Conservation (phyloP, 2,797 vertebrate genomes). For the Chaetodon trifasciatus region DNA sequence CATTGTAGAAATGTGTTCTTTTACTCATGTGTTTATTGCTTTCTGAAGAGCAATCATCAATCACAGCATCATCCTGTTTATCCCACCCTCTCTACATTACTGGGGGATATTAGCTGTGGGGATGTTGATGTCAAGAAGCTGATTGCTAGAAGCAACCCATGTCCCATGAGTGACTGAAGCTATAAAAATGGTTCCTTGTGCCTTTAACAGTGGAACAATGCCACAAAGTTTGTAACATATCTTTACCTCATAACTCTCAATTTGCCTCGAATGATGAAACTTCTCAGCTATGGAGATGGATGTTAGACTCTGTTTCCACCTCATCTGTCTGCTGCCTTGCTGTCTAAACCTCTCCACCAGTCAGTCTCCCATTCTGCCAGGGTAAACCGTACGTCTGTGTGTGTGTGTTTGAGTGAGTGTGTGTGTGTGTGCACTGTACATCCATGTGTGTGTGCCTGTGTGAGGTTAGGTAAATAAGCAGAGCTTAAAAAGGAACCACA, state of each 20-base stretch:
- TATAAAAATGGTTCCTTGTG: constrained; percentile 50
- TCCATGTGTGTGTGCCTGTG: constrained; percentile 68
- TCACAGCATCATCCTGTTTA: background rate
- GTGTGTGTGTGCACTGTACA: constrained; percentile 20
- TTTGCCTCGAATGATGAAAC: constrained; percentile 80
- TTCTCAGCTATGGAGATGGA: constrained; percentile 80
- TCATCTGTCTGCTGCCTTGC: constrained; percentile 79
- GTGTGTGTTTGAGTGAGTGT: constrained; percentile 26
- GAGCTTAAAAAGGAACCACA: constrained; percentile 84
- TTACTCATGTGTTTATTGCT: background rate
- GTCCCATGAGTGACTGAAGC: constrained; percentile 17
- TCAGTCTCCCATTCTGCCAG: constrained; percentile 77
- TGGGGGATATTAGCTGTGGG: constrained; percentile 3
- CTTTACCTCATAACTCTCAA: constrained; percentile 79
- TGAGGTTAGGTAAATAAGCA: constrained; percentile 86
- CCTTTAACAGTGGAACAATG: constrained; percentile 59
- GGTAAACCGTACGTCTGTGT: constrained; percentile 68
- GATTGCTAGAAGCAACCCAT: background rate
- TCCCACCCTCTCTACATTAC: background rate
- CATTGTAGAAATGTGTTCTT: background rate
- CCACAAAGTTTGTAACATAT: constrained; percentile 69
- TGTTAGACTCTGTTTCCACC: constrained; percentile 81
- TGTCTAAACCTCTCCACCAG: constrained; percentile 77
- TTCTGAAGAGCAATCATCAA: too few species aligned
- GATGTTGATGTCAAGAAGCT: constrained; percentile 11